phyloP scores from a whole-genome alignment of 2,797 vertebrate genomes.

The Myotis findleyi region DNA sequence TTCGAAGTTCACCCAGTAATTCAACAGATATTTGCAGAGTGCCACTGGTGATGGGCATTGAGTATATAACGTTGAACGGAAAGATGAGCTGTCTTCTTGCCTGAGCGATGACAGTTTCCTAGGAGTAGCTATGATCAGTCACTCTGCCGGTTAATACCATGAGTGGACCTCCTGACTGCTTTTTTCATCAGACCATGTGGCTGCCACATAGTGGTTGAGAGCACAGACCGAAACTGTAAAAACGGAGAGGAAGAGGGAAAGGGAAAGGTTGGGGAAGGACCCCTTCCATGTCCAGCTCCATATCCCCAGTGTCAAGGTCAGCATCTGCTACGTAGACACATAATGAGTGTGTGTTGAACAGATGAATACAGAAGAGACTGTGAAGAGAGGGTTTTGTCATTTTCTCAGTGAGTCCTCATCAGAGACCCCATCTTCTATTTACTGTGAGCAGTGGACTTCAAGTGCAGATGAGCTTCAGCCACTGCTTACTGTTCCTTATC shows the following conservation, averaged over 20 bases:
- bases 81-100: background rate
- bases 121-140: background rate
- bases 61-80: background rate
- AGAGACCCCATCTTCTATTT: background rate
- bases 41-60: background rate
- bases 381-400: background rate
- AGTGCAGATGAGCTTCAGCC: background rate
- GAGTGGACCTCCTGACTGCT: background rate
- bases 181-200: background rate
- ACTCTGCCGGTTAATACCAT: background rate
- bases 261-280: background rate
- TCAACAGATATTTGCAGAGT: background rate
- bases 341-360: background rate
- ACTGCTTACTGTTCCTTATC: background rate
- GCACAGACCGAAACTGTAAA: background rate
- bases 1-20: background rate
- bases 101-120: background rate
- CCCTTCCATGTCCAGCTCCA: background rate
- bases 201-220: background rate
- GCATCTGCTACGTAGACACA: background rate
- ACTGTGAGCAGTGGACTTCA: background rate
- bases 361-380: background rate
- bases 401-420: background rate
- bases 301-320: background rate
- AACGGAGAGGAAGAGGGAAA: background rate